Percentiles rank a stretch among this genome's conserved stretches.
These are phyloP conservation scores for Philonicus albiceps DNA, from an alignment of 2,888 invertebrate species.

Conservation along the genomic window DNA sequence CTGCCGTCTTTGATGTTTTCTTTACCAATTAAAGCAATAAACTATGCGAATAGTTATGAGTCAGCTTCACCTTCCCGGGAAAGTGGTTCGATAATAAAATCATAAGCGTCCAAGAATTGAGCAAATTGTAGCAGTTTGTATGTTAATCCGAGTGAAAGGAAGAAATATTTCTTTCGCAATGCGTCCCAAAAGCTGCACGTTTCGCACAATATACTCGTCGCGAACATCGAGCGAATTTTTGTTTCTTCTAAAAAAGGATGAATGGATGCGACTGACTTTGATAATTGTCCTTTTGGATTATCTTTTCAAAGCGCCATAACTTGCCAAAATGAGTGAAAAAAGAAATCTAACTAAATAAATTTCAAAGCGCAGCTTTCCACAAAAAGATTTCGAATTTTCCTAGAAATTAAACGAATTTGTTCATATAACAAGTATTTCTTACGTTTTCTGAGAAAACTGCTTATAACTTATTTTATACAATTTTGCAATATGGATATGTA, in stretches of 20 bases:
- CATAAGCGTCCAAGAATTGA: neutral
- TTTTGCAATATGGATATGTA: no score
- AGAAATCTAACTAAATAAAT: no score
- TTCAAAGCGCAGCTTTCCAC: no score
- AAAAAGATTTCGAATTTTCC: no score
- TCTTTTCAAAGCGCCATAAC: neutral
- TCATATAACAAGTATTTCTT: no score
- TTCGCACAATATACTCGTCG: neutral
- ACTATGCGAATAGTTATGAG: conserved; percentile 24
- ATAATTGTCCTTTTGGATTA: neutral
- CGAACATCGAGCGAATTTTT: neutral
- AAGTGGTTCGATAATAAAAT: neutral
- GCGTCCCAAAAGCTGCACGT: neutral
- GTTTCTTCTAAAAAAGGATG: neutral
- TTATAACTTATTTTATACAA: no score
- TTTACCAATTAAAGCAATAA: conserved; percentile 24
- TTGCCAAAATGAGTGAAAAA: neutral
- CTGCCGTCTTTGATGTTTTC: conserved; percentile 9
- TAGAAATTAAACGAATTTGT: no score
- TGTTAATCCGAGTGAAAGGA: conserved; percentile 17
- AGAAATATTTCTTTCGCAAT: neutral
- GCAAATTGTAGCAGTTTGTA: conserved; percentile 25
- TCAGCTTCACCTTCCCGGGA: neutral
- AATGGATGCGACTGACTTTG: neutral
- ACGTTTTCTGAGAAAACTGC: no score